A percentile compares a stretch with the other conserved stretches of the same genome.
Evolutionary conservation across 2,113 vertebrate genomes (phyloP).

Genomic region (Bubo bubo): DNA sequence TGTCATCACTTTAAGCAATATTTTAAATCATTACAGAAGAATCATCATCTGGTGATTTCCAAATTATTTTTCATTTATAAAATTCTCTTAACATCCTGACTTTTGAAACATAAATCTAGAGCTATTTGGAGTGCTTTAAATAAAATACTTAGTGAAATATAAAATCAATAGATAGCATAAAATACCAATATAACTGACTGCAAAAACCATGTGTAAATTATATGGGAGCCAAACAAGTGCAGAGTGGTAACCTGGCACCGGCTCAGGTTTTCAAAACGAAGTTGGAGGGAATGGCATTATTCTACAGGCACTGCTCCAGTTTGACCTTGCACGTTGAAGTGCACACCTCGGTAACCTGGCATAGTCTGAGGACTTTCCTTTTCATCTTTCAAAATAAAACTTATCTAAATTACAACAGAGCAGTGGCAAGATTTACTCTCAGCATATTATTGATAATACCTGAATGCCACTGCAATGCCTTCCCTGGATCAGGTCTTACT

Average conservation of each 20-base stretch:
- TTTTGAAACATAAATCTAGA: conserved; percentile 42
- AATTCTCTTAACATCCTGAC: conserved; percentile 43
- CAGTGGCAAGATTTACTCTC: not conserved
- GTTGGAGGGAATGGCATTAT: not conserved
- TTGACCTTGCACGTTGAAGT: not conserved
- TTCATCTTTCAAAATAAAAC: not conserved
- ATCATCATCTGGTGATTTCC: conserved; percentile 41
- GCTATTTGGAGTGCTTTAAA: conserved; percentile 23
- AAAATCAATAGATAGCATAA: conserved; percentile 58
- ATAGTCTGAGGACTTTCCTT: not conserved
- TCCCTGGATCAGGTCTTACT: not conserved
- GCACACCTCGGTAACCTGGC: not conserved
- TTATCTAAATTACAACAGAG: not conserved
- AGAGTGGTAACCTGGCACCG: conserved; percentile 18
- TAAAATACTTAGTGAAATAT: conserved; percentile 43
- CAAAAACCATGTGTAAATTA: conserved; percentile 51
- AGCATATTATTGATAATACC: not conserved
- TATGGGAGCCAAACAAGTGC: conserved; percentile 31
- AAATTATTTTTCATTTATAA: conserved; percentile 65
- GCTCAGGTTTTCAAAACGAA: not conserved
- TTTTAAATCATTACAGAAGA: conserved; percentile 52
- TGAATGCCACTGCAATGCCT: not conserved
- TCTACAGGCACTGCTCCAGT: not conserved
- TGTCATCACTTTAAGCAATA: not conserved
- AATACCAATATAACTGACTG: conserved; percentile 43